These are phyloP conservation scores for Leptonema lineaticorne DNA, from an alignment of 1,140 invertebrate genomes.

Conservation along the genomic window DNA sequence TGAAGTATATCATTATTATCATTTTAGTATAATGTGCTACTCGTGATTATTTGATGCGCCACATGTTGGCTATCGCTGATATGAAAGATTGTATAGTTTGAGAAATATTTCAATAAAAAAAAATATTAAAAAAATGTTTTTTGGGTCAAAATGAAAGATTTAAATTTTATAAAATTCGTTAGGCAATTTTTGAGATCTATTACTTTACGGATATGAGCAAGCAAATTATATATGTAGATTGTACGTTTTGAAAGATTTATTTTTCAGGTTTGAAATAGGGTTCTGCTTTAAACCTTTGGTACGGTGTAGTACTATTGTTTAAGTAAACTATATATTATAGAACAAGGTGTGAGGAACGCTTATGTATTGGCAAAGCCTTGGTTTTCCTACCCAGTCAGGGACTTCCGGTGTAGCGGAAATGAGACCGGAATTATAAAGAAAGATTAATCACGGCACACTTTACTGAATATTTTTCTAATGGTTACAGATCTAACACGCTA, in stretches of 20 bases:
- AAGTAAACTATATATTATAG: not conserved
- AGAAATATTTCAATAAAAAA: too few species aligned
- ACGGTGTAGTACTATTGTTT: not conserved
- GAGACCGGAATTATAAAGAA: conserved; percentile 33
- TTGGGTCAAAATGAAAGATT: too few species aligned
- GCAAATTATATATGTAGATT: not conserved
- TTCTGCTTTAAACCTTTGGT: not conserved
- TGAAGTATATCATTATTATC: too few species aligned
- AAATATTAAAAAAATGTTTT: too few species aligned
- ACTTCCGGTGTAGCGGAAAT: conserved; percentile 31
- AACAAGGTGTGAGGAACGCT: conserved; percentile 1
- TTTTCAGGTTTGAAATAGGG: too few species aligned
- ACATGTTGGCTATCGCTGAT: too few species aligned
- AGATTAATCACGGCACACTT: conserved; percentile 32
- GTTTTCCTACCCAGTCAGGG: conserved; percentile 17
- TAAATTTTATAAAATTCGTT: too few species aligned
- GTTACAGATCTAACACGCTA: too few species aligned
- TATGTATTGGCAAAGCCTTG: conserved; percentile 5
- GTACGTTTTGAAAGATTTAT: conserved; percentile 1
- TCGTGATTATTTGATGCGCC: too few species aligned
- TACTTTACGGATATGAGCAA: not conserved
- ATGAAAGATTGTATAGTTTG: too few species aligned
- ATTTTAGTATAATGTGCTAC: too few species aligned
- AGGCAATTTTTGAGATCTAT: too few species aligned
- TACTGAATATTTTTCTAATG: conserved; percentile 26